phyloP scores from a whole-genome alignment of 2,888 invertebrate genomes.

The Chymomyza amoena region DNA sequence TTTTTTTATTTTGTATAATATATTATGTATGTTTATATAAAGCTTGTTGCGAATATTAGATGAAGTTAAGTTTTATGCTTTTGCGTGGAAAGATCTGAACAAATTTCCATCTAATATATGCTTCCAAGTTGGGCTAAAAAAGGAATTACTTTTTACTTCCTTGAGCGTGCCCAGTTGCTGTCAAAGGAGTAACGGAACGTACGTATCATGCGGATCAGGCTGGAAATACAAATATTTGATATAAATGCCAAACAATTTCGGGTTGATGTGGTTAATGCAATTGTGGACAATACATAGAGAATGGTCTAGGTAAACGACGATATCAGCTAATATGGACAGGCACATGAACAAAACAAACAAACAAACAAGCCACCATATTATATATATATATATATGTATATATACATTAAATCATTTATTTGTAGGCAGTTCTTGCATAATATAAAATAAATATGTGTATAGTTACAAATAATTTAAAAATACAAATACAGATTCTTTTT shows the following conservation, averaged over 20 bases:
- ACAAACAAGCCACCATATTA: constrained; percentile 29
- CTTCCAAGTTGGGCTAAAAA: not conserved
- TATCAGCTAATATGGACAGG: not conserved
- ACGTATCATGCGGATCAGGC: constrained; percentile 71
- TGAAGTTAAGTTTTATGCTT: no score
- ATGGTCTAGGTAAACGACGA: not conserved
- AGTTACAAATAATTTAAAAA: constrained; percentile 73
- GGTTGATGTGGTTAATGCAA: constrained; percentile 26
- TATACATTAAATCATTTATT: constrained; percentile 74
- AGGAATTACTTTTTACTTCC: not conserved
- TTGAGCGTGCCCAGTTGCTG: constrained; percentile 46
- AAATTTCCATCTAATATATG: not conserved
- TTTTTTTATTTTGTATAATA: not conserved
- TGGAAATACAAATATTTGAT: constrained; percentile 61
- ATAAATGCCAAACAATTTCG: constrained; percentile 14
- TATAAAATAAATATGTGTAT: constrained; percentile 73
- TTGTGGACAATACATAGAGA: constrained; percentile 21
- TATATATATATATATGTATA: constrained; percentile 23
- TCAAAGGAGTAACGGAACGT: constrained; percentile 64
- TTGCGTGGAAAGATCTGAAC: not conserved
- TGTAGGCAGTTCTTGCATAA: constrained; percentile 74
- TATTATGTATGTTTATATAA: not conserved
- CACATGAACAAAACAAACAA: constrained; percentile 6
- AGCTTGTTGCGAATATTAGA: no score
- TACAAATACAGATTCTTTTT: constrained; percentile 71